Conservation (phyloP, 2,797 vertebrate genomes). For the Emydoidea blandingii region DNA sequence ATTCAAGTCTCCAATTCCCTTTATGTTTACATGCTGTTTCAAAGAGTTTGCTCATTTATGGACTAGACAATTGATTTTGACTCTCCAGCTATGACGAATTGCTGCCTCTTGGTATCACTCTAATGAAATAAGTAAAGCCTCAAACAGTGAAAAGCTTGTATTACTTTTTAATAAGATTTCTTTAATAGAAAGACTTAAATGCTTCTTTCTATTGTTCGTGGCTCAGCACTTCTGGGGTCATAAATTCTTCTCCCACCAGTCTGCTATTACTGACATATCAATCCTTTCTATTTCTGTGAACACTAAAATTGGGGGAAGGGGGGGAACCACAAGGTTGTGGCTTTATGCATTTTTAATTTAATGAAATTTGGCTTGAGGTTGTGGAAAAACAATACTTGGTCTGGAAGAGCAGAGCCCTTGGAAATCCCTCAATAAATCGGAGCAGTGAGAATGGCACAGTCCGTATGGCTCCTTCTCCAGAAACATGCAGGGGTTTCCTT, state of each 20-base stretch:
- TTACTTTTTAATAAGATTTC: constrained; percentile 78
- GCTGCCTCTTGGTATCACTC: constrained; percentile 49
- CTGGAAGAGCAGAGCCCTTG: background rate
- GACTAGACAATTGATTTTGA: constrained; percentile 6
- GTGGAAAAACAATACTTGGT: constrained; percentile 43
- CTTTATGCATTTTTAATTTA: constrained; percentile 82
- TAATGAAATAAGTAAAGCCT: constrained; percentile 70
- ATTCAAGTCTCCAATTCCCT: background rate
- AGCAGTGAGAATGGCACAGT: background rate
- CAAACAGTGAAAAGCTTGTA: constrained; percentile 54
- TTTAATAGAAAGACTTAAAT: constrained; percentile 77
- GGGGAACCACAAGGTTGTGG: constrained; percentile 67
- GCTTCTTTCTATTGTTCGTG: constrained; percentile 63
- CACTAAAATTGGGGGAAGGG: constrained; percentile 69
- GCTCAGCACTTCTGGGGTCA: constrained; percentile 74
- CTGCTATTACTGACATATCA: constrained; percentile 77
- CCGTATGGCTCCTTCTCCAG: background rate
- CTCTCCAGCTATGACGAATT: constrained; percentile 60
- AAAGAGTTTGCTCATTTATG: background rate
- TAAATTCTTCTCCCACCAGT: constrained; percentile 76
- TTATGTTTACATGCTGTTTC: background rate
- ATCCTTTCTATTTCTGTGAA: constrained; percentile 81
- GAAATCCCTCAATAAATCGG: background rate
- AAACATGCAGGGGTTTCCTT: background rate
- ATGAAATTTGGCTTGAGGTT: constrained; percentile 72